Evolutionary conservation across 2,113 vertebrate genomes (phyloP), one percentile per base, ranked within the genome.

Genomic region (Mastomys coucha): DNA sequence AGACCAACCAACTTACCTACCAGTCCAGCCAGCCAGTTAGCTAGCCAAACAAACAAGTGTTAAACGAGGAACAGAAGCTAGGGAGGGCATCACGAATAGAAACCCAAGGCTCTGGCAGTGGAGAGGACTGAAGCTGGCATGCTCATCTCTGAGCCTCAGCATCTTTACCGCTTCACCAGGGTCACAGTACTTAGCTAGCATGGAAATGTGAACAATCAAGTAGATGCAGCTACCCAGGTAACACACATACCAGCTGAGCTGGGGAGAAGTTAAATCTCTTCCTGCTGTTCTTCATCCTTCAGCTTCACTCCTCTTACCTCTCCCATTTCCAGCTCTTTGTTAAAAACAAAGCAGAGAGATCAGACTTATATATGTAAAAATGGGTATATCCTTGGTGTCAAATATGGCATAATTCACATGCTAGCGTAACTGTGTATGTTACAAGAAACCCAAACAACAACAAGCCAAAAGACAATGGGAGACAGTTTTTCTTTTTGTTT

Each of bases 21-120:
- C 49, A 72, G 31, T 22, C 17, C 19, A 58, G 10, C 5, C 45
- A 7, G 0, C 14, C 45, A 24, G 11, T 51, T n/a, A n/a, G 42
- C 51, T 31, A 82, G 51, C 72, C 63, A 78, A 33, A 17, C 75
- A 95, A 10, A 16, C 6, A 84, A 81, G 60, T 60, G 26, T 56
- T 56, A 49, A 65, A 51, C 24, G 17, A 56, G 31, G 58, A 73
- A 58, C 11, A 33, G n/a, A 9, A 20, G 26, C 0, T 2, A 60
- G 20, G 22, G 13, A 28, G 22, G 19, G 13, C 4, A 0, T 0
- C 0, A 0, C 39, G 63, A n/a, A 45, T 9, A 70, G 81, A 76
- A 81, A 14, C 16, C 33, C 31, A 11, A 45, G 10, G 22, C 42
- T 24, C 42, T 2, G 0, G 3, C 22, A 60, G 51, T n/a, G 26